phyloP scores from a whole-genome alignment of 2,113 vertebrate genomes.

The Pseudorhombus dupliciocellatus region DNA sequence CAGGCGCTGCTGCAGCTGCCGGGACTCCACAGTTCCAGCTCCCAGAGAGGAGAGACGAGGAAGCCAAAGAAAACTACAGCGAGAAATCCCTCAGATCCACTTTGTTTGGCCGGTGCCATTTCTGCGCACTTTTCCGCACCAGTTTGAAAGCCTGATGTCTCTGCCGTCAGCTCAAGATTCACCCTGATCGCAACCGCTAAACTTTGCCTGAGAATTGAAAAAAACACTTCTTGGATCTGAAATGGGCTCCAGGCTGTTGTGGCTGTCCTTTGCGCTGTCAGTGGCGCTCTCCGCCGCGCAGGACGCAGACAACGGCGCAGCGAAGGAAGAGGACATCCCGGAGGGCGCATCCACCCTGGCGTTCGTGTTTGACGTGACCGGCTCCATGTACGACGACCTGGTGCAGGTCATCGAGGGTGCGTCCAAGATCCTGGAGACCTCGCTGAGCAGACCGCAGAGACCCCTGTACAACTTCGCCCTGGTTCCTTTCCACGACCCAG shows the following conservation, averaged over 20 bases:
- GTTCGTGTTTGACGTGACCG: constrained; percentile 99
- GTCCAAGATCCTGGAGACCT: constrained; percentile 97
- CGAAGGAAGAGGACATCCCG: constrained; percentile 80
- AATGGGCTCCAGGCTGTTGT: constrained; percentile 66
- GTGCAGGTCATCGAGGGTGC: constrained; percentile 98
- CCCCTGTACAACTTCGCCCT: constrained; percentile 95
- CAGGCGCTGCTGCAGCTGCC: constrained; percentile 14
- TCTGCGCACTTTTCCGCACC: neutral
- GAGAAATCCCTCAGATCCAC: neutral
- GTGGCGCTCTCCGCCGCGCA: constrained; percentile 72
- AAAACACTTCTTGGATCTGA: constrained; percentile 25
- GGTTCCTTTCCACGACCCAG: constrained; percentile 98
- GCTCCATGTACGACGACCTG: constrained; percentile 98
- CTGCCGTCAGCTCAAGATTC: constrained; percentile 33
- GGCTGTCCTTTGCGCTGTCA: constrained; percentile 66
- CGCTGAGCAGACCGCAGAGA: constrained; percentile 91
- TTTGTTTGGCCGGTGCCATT: neutral
- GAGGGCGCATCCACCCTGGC: constrained; percentile 96
- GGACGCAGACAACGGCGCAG: constrained; percentile 58
- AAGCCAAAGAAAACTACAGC: neutral
- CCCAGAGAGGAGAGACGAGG: constrained; percentile 21
- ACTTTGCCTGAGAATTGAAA: neutral
- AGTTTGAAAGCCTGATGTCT: constrained; percentile 61
- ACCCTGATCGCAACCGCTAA: constrained; percentile 19
- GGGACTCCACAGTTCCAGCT: neutral